Evolutionary conservation across 2,888 invertebrate genomes (phyloP).

Genomic region (Epinotia brunnichana): DNA sequence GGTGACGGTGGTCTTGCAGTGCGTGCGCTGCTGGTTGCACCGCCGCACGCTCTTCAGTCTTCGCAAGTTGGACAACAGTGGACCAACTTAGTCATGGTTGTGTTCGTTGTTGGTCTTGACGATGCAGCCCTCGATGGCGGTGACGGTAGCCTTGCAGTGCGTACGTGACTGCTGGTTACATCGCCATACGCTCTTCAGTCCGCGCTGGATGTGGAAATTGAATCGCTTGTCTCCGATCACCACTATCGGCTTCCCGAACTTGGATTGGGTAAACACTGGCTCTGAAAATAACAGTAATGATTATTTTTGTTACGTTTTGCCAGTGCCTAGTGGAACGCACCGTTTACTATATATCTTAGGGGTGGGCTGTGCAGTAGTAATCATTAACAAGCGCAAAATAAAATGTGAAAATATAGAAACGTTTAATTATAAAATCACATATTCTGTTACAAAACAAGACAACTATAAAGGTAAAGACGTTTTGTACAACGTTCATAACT

Average conservation of each 20-base stretch:
- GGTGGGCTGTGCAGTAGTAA: neutral
- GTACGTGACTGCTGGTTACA: conserved; percentile 32
- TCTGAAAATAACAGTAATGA: conserved; percentile 21
- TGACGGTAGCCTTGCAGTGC: conserved; percentile 28
- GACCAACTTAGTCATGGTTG: conserved; percentile 15
- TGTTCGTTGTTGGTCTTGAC: conserved; percentile 30
- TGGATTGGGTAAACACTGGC: conserved; percentile 33
- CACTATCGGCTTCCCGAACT: conserved; percentile 41
- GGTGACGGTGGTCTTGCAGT: too few species aligned
- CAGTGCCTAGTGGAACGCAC: neutral
- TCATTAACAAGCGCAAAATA: neutral
- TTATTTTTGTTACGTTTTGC: neutral
- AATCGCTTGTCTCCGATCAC: conserved; percentile 42
- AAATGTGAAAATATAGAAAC: neutral
- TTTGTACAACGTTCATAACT: too few species aligned
- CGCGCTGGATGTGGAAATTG: conserved; percentile 27
- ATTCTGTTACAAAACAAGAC: too few species aligned
- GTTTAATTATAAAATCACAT: too few species aligned
- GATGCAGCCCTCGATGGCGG: conserved; percentile 19
- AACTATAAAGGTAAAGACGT: too few species aligned
- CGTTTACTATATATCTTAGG: neutral
- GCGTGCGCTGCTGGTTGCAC: too few species aligned
- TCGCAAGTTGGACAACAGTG: too few species aligned
- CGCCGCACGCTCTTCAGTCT: too few species aligned
- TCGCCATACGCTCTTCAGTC: conserved; percentile 21